Evolutionary conservation across 2,113 vertebrate genomes (phyloP).

Genomic region (Brienomyrus longianalis): DNA sequence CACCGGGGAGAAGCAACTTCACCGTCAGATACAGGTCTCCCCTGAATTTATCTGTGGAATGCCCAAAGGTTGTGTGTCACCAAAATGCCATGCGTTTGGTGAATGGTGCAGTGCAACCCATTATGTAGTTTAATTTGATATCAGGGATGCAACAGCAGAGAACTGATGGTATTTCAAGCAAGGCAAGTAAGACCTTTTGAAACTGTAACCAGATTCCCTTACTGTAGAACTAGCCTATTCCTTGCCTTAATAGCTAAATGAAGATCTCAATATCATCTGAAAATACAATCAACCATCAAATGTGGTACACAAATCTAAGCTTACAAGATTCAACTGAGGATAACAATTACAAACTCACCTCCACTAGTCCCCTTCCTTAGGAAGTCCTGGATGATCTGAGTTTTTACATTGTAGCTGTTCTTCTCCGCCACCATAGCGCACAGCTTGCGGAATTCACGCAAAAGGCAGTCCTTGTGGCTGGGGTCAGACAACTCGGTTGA

Average conservation of each 20-base stretch:
- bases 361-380: constrained; percentile 78
- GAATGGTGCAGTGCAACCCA: background rate
- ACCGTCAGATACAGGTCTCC: constrained; percentile 89
- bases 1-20: constrained; percentile 88
- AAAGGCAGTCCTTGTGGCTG: constrained; percentile 83
- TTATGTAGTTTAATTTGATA: background rate
- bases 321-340: background rate
- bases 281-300: background rate
- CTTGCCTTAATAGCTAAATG: background rate
- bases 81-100: background rate
- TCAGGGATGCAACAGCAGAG: background rate
- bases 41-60: constrained; percentile 79
- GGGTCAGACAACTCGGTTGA: constrained; percentile 72
- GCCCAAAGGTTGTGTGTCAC: background rate
- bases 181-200: background rate
- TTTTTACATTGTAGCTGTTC: constrained; percentile 88
- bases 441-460: constrained; percentile 89
- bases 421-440: constrained; percentile 86
- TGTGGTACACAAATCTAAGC: background rate
- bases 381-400: constrained; percentile 90
- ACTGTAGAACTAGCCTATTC: background rate
- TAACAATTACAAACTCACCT: constrained; percentile 57
- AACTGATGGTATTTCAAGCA: background rate
- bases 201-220: background rate
- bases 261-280: background rate